Conservation (phyloP, 2,797 vertebrate genomes). For the Liasis olivaceus region DNA sequence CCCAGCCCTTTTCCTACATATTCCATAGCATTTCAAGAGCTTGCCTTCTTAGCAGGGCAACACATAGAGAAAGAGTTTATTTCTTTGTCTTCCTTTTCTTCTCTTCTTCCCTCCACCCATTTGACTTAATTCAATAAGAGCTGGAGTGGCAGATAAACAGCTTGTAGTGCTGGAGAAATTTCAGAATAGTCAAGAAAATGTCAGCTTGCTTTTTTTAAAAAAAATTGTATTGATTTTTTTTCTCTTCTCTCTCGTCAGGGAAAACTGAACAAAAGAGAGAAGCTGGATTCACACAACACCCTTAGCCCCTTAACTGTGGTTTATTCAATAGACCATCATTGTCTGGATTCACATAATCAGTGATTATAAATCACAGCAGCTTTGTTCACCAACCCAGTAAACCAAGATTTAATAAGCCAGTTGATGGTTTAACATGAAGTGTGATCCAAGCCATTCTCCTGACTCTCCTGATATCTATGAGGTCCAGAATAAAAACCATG, state of each 20-base stretch:
- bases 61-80: conserved; percentile 76
- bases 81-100: conserved; percentile 68
- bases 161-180: conserved; percentile 75
- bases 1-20: conserved; percentile 70
- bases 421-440: too few relatives aligned
- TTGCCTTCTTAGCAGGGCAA: conserved; percentile 58
- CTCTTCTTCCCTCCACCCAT: conserved; percentile 51
- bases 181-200: conserved; percentile 75
- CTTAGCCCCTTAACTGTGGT: neutral
- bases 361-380: too few relatives aligned
- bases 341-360: neutral
- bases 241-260: accelerated
- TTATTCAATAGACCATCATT: neutral
- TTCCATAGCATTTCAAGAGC: conserved; percentile 71
- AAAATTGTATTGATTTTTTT: conserved; percentile 45
- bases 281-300: neutral
- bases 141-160: conserved; percentile 72
- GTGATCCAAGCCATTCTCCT: too few relatives aligned
- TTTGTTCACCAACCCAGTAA: too few relatives aligned
- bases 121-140: conserved; percentile 76
- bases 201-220: conserved; percentile 65
- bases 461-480: too few relatives aligned
- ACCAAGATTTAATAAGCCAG: too few relatives aligned
- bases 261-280: neutral
- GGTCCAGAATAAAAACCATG: too few relatives aligned